Evolutionary conservation across 2,888 invertebrate genomes (phyloP).

Genomic region (Mythimna impura): DNA sequence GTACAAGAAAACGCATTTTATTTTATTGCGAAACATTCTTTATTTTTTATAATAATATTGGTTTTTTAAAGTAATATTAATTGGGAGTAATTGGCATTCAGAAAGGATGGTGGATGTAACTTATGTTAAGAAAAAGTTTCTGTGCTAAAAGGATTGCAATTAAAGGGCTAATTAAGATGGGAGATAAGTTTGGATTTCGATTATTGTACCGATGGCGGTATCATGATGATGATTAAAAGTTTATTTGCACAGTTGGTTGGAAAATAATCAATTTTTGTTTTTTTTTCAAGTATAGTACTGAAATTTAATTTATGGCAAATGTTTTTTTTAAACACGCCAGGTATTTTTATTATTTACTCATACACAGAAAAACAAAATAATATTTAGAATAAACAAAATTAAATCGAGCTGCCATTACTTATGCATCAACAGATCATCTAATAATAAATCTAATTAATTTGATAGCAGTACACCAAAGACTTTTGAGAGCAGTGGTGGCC

Average conservation of each 20-base stretch:
- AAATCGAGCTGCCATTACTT: background rate
- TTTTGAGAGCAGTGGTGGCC: no score
- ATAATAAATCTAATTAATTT: no score
- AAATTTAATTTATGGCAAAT: background rate
- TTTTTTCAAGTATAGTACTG: constrained; percentile 19
- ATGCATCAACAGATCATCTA: no score
- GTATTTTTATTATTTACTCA: no score
- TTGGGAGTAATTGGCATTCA: constrained; percentile 42
- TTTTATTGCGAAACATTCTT: constrained; percentile 42
- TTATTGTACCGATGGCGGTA: constrained; percentile 28
- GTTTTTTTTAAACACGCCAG: background rate
- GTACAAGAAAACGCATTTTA: constrained; percentile 47
- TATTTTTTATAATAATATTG: constrained; percentile 23
- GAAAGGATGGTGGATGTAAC: constrained; percentile 10
- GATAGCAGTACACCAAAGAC: no score
- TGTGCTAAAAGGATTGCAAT: constrained; percentile 35
- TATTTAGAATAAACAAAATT: background rate
- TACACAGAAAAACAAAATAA: background rate
- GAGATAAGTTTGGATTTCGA: constrained; percentile 40
- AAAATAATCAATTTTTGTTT: constrained; percentile 23
- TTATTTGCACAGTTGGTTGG: constrained; percentile 36
- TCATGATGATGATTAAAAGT: constrained; percentile 32
- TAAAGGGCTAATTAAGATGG: constrained; percentile 47
- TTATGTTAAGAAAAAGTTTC: constrained; percentile 35
- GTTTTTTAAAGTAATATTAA: constrained; percentile 39